Evolutionary conservation across 2,113 vertebrate species (phyloP).

Genomic region (Perca fluviatilis): DNA sequence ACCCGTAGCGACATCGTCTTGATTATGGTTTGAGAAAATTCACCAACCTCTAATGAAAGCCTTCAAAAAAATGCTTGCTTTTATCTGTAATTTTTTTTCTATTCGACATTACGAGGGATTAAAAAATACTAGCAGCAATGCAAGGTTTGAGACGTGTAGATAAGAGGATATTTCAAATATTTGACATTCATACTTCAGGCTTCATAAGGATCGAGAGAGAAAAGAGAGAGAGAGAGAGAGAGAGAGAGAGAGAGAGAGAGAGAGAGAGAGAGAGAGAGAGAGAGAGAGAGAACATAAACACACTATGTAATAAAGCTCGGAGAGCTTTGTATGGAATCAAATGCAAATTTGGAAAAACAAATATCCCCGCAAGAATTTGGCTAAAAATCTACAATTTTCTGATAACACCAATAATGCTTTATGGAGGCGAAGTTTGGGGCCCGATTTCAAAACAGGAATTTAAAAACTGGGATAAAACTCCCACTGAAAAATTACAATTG

Average conservation of each 20-base stretch:
- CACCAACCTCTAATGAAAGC: background rate
- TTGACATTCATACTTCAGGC: background rate
- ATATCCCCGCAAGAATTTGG: no score
- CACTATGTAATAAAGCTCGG: no score
- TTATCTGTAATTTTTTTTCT: background rate
- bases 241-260: background rate
- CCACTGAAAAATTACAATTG: no score
- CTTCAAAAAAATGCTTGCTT: background rate
- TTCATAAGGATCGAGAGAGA: background rate
- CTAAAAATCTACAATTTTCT: no score
- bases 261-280: no score
- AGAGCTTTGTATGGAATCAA: no score
- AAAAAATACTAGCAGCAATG: background rate
- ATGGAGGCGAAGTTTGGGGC: no score
- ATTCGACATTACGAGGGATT: background rate
- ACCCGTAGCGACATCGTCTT: background rate
- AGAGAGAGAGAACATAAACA: no score
- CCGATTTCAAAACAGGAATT: no score
- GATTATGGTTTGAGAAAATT: background rate
- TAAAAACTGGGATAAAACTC: no score
- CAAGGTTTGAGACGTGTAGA: background rate
- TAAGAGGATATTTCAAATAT: background rate
- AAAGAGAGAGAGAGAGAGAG: background rate
- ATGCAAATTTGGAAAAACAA: no score
- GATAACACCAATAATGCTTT: no score